phyloP scores from a whole-genome alignment of 2,797 vertebrate species.

The Taeniopygia guttata region DNA sequence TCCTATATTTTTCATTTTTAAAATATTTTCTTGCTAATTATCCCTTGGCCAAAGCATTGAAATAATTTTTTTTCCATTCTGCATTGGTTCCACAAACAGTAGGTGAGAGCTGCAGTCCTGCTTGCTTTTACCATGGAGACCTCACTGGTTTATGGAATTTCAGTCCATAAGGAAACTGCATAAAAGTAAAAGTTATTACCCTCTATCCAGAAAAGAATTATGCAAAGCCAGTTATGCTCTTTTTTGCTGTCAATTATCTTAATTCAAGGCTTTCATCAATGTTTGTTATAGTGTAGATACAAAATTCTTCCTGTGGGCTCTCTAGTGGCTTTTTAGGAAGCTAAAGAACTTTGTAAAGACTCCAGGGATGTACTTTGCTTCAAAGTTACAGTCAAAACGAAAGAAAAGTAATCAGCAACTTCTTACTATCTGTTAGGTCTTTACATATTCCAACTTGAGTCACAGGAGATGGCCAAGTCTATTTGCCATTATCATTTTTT shows the following conservation, averaged over 20 bases:
- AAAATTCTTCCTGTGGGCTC: not conserved
- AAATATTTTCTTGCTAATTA: not conserved
- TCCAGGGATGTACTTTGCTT: not conserved
- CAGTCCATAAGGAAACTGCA: not conserved
- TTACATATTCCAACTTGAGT: not conserved
- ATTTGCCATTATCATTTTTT: not conserved
- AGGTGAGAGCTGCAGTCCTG: not conserved
- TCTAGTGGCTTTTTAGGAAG: not conserved
- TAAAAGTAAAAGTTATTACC: not conserved
- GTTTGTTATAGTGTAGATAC: not conserved
- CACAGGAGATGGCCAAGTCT: not conserved
- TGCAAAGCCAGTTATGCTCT: not conserved
- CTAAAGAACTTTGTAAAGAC: not conserved
- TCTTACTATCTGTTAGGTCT: not conserved
- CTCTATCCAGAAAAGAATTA: not conserved
- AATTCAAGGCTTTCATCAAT: not conserved
- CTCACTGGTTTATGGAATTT: not conserved
- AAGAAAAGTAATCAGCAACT: not conserved
- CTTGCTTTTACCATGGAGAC: not conserved
- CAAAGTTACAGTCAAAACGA: not conserved
- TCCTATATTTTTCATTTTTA: not conserved
- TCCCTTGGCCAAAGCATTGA: not conserved
- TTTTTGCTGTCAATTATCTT: not conserved
- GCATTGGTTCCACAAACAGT: not conserved
- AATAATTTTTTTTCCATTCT: not conserved